phyloP scores from a whole-genome alignment of 2,888 invertebrate genomes.

The Zele albiditarsus region DNA sequence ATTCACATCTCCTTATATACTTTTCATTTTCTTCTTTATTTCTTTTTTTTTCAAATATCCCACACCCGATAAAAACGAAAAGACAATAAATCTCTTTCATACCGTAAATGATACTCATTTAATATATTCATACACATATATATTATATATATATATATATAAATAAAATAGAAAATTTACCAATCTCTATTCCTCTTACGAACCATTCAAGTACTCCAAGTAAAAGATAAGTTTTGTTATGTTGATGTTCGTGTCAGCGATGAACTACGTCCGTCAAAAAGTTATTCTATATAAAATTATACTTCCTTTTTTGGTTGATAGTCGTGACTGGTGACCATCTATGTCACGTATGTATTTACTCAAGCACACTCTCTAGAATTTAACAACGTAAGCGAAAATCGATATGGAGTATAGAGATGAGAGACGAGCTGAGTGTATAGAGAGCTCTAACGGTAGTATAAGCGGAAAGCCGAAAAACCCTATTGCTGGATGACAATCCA shows the following conservation, averaged over 20 bases:
- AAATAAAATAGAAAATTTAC: background rate
- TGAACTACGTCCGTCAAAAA: constrained; percentile 4
- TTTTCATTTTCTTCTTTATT: constrained; percentile 5
- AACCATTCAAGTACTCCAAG: background rate
- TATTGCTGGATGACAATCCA: constrained; percentile 17
- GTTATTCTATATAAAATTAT: constrained; percentile 14
- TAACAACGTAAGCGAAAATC: constrained; percentile 26
- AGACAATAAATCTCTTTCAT: background rate
- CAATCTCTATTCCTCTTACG: background rate
- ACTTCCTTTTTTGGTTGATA: background rate
- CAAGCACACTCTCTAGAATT: background rate
- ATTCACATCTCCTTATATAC: background rate
- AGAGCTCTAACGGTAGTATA: constrained; percentile 11
- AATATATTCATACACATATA: background rate
- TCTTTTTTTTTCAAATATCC: background rate
- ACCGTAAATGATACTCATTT: background rate
- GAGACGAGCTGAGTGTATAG: background rate
- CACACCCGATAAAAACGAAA: constrained; percentile 2
- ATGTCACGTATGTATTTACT: constrained; percentile 8
- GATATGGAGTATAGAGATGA: background rate
- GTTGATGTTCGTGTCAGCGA: background rate
- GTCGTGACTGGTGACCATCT: constrained; percentile 7
- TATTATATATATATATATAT: too few relatives aligned
- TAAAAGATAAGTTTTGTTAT: background rate
- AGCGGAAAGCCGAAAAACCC: constrained; percentile 17